Evolutionary conservation across 2,888 invertebrate genomes (phyloP).

Genomic region (Agrotis clavis): DNA sequence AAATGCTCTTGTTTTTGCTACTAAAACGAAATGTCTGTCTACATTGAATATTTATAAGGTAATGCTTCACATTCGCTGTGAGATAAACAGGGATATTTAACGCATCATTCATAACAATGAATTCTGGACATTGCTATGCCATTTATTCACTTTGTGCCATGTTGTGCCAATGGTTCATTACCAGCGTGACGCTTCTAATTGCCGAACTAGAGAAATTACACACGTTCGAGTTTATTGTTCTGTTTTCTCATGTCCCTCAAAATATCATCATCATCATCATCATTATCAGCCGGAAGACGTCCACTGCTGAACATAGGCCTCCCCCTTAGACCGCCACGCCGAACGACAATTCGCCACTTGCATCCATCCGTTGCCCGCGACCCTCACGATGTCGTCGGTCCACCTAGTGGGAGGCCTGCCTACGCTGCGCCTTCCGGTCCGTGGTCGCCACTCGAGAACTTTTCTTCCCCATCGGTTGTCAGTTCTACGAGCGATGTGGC

Average conservation of each 20-base stretch:
- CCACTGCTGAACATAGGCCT: no score
- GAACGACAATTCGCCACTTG: no score
- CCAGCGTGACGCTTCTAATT: conserved; percentile 9
- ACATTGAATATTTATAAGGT: conserved; percentile 21
- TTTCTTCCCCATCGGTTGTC: no score
- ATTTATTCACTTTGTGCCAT: conserved; percentile 19
- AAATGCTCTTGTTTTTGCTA: not conserved
- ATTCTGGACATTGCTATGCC: conserved; percentile 25
- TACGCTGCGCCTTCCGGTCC: no score
- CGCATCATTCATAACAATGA: conserved; percentile 31
- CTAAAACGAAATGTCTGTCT: not conserved
- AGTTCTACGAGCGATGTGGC: no score
- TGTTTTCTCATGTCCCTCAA: not conserved
- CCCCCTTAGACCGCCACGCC: no score
- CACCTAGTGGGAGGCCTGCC: no score
- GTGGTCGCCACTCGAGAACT: no score
- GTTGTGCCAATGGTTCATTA: conserved; percentile 12
- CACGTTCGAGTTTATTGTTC: not conserved
- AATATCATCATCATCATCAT: no score
- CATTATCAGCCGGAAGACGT: no score
- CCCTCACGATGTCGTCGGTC: no score
- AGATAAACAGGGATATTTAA: conserved; percentile 7
- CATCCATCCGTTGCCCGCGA: no score
- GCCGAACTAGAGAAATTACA: conserved; percentile 11
- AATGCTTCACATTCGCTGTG: not conserved